Percentiles rank a stretch among this genome's conserved stretches.
Conservation (phyloP, 1,140 invertebrate species). For the Drosophila murphyi region DNA sequence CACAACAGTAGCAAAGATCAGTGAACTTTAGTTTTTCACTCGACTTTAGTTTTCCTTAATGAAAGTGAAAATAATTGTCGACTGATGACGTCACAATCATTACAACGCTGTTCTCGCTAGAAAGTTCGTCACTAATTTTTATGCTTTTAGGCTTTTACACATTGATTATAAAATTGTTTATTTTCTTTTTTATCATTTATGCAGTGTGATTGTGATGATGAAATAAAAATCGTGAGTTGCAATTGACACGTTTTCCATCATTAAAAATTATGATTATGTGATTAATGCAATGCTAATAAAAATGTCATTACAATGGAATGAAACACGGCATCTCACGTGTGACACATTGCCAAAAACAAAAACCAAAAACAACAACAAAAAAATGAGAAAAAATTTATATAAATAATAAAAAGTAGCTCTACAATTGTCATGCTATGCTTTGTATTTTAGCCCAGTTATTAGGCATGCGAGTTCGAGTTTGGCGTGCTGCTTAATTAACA, state of each 20-base stretch:
- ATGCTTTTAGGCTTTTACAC: conserved; percentile 19
- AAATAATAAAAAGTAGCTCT: neutral
- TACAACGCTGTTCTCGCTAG: conserved; percentile 19
- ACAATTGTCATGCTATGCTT: neutral
- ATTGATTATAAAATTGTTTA: neutral
- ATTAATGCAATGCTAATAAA: conserved; percentile 69
- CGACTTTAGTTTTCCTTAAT: conserved; percentile 31
- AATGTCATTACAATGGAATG: conserved; percentile 59
- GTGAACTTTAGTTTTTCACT: conserved; percentile 56
- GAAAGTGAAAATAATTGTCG: conserved; percentile 64
- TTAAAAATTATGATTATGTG: conserved; percentile 72
- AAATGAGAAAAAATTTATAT: neutral
- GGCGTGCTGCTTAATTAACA: conserved; percentile 64
- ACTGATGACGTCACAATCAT: conserved; percentile 29
- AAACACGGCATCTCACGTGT: conserved; percentile 36
- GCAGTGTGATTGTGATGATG: conserved; percentile 20
- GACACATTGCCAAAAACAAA: conserved; percentile 76
- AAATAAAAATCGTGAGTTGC: conserved; percentile 34
- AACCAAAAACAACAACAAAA: conserved; percentile 5
- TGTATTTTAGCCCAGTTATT: conserved; percentile 72
- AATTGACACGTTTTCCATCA: conserved; percentile 72
- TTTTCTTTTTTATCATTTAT: conserved; percentile 33
- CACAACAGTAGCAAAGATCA: conserved; percentile 45
- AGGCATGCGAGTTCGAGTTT: conserved; percentile 46
- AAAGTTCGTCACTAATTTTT: conserved; percentile 37